Evolutionary conservation across 2,113 vertebrate genomes (phyloP).

Genomic region (Gobio gobio): DNA sequence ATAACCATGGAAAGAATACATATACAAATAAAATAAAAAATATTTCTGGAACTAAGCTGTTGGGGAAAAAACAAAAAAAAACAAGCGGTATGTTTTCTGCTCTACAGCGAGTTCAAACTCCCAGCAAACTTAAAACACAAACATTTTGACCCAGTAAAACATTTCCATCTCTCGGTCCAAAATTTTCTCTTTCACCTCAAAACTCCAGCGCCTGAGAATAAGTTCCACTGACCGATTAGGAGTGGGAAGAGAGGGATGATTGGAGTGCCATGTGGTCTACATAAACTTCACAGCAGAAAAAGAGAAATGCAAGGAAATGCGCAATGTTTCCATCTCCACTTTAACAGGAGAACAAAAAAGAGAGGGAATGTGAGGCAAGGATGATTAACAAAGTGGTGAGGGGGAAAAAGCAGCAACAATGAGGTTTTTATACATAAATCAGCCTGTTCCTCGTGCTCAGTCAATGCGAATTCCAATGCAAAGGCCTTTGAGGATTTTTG

Average conservation of each 20-base stretch:
- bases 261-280: slow-evolving; percentile 54
- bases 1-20: background rate
- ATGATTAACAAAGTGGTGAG: slow-evolving; percentile 7
- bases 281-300: slow-evolving; percentile 54
- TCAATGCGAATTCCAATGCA: background rate
- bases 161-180: slow-evolving; percentile 49
- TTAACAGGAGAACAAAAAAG: slow-evolving; percentile 1
- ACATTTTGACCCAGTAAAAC: slow-evolving; percentile 22
- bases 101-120: background rate
- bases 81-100: background rate
- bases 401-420: slow-evolving; percentile 55
- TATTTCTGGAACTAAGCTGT: background rate
- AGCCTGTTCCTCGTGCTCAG: background rate
- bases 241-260: slow-evolving; percentile 53
- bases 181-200: slow-evolving; percentile 44
- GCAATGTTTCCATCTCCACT: slow-evolving; percentile 50
- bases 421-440: slow-evolving; percentile 48
- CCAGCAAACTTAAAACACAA: background rate
- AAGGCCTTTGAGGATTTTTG: background rate
- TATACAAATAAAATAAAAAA: background rate
- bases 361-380: slow-evolving; percentile 31
- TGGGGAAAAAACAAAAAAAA: background rate
- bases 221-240: slow-evolving; percentile 52
- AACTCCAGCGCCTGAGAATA: slow-evolving; percentile 49
- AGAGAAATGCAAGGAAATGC: slow-evolving; percentile 36